Conservation (phyloP, 2,797 vertebrate species). For the Poliocrania exsul region DNA sequence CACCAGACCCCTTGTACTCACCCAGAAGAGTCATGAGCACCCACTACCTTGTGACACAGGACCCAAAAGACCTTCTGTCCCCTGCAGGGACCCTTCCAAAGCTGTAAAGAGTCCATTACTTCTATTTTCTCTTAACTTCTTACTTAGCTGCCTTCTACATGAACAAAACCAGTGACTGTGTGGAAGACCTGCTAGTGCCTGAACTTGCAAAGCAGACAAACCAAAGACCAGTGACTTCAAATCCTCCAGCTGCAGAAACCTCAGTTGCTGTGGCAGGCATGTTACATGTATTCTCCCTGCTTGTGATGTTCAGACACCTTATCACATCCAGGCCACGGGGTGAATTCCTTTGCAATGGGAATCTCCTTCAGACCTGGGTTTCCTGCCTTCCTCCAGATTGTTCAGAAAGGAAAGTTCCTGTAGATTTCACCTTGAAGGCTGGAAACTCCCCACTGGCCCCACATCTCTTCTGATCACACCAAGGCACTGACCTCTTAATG, state of each 20-base stretch:
- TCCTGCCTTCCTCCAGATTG: not conserved
- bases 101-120: not conserved
- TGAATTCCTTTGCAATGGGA: not conserved
- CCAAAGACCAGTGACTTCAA: not conserved
- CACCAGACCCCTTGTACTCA: not conserved
- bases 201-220: not conserved
- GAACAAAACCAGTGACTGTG: not conserved
- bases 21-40: not conserved
- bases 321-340: fast-evolving
- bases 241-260: not conserved
- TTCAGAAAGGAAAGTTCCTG: not conserved
- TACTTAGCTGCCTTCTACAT: not conserved
- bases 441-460: not conserved
- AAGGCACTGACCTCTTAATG: not conserved
- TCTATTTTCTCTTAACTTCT: not conserved
- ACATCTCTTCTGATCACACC: not conserved
- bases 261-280: not conserved
- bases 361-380: not conserved
- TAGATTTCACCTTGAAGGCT: not conserved
- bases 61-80: not conserved
- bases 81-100: not conserved
- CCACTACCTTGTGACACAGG: fast-evolving
- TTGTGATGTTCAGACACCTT: not conserved
- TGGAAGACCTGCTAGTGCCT: not conserved
- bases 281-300: not conserved